Evolutionary conservation across 2,888 invertebrate species (phyloP), one percentile per base, ranked within the genome.

Genomic region (Anticlea derivata): DNA sequence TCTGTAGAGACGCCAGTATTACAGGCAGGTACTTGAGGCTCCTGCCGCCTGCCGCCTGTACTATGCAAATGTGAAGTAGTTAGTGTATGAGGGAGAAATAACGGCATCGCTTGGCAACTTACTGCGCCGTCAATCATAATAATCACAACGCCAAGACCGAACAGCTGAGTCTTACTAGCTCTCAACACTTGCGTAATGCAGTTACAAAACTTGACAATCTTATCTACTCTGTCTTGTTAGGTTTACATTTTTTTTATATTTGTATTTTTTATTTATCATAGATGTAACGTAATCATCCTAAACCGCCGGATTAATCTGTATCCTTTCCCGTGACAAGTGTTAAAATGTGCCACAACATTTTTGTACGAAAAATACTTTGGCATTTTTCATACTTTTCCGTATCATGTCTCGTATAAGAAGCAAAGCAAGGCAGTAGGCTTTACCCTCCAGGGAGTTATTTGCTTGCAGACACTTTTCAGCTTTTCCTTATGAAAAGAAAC

Each of bases 401-500:
- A 80, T 84, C 78, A 82, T 76, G 75, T 74, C 73, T 73, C 67
- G 58, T 73, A 69, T 76, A 77, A 75, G 71, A 76, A 75, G 80
- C 78, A 86, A 87, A 85, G 83, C 84, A 80, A 86, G 87, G 84
- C 90, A 88, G 87, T 88, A 81, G 87, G 87, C 79, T 80, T 83
- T 83, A 78, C 80, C 89, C 89, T 84, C 89, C 70, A 82, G 90
- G 89, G 89, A 90, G 85, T 85, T 87, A 88, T 89, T 87, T 88
- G 90, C 87, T 83, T 82, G 90, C 77, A 89, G 89, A 89, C 90
- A 89, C 88, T 89, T 89, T 89, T 87, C 86, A 89, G 85, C 83
- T 86, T 87, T 87, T 87, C 83, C 86, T 87, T 87, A 86, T 90
- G 89, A 89, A 89, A 89, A 89, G 90, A 87, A 89, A 88, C 85